Percentiles rank a stretch among this genome's conserved stretches.
These are phyloP conservation scores for Papilio gigon DNA, from an alignment of 2,888 invertebrate species.

Conservation along the genomic window DNA sequence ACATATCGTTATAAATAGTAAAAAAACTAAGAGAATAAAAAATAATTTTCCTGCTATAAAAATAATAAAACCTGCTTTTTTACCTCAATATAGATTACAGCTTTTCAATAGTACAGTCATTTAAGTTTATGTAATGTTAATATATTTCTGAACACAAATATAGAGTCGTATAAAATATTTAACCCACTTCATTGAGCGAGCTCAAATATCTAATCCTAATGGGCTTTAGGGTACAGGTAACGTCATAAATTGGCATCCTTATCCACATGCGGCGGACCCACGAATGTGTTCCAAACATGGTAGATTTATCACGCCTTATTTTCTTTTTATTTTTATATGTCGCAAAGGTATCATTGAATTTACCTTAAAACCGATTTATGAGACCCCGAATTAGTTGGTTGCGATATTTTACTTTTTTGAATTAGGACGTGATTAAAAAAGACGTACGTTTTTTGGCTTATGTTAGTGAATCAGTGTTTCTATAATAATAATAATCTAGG, in stretches of 20 bases:
- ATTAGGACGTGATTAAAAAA: background rate
- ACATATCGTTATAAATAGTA: too few species aligned
- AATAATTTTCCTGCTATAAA: too few species aligned
- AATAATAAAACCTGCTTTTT: too few species aligned
- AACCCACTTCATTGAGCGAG: slow-evolving; percentile 2
- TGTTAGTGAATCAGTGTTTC: background rate
- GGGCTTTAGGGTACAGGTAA: slow-evolving; percentile 34
- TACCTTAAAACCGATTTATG: slow-evolving; percentile 21
- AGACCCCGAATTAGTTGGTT: background rate
- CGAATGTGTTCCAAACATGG: slow-evolving; percentile 11
- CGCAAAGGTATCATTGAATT: slow-evolving; percentile 16
- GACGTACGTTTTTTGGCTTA: background rate
- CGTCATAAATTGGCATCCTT: slow-evolving; percentile 34
- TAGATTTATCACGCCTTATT: slow-evolving; percentile 36
- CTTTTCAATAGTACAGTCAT: too few species aligned
- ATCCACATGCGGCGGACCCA: slow-evolving; percentile 9
- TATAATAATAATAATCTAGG: background rate
- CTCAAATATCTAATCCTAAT: slow-evolving; percentile 27
- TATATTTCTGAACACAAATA: too few species aligned
- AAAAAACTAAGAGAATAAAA: too few species aligned
- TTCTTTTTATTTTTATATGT: slow-evolving; percentile 23
- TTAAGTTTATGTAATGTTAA: too few species aligned
- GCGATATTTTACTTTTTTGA: background rate
- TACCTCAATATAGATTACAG: too few species aligned
- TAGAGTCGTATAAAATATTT: background rate